A percentile compares a stretch with the other conserved stretches of the same genome.
Evolutionary conservation across 2,888 invertebrate species (phyloP).

Genomic region (Dendrolimus pini): DNA sequence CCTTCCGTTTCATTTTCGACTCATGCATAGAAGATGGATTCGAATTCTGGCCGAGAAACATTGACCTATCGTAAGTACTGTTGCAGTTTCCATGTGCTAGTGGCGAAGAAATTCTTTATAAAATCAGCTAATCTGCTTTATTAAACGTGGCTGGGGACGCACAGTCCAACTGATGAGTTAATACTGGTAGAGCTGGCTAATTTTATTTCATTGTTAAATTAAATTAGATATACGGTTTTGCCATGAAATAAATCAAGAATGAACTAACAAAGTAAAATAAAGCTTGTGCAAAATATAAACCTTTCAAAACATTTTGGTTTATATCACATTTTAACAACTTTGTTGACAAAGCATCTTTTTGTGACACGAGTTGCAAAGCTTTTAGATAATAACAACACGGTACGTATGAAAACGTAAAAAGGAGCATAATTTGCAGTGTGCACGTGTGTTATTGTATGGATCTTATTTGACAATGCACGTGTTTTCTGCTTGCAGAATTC

Average conservation of each 20-base stretch:
- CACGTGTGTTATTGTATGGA: background rate
- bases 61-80: too few relatives aligned
- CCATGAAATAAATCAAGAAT: too few relatives aligned
- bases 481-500: background rate
- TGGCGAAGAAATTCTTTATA: conserved; percentile 1
- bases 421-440: background rate
- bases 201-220: too few relatives aligned
- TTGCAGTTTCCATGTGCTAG: too few relatives aligned
- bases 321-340: background rate
- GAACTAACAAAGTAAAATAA: too few relatives aligned
- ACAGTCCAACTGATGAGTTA: too few relatives aligned
- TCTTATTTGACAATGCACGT: background rate
- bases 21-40: background rate
- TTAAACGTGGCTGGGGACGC: too few relatives aligned
- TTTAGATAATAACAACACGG: background rate
- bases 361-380: background rate
- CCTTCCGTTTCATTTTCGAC: background rate
- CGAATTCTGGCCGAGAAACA: background rate
- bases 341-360: background rate
- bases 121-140: background rate
- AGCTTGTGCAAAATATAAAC: too few relatives aligned
- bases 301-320: too few relatives aligned
- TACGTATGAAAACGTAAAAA: background rate
- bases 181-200: too few relatives aligned
- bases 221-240: too few relatives aligned